Evolutionary conservation across 2,797 vertebrate genomes (phyloP).

Genomic region (Liparis tanakae): DNA sequence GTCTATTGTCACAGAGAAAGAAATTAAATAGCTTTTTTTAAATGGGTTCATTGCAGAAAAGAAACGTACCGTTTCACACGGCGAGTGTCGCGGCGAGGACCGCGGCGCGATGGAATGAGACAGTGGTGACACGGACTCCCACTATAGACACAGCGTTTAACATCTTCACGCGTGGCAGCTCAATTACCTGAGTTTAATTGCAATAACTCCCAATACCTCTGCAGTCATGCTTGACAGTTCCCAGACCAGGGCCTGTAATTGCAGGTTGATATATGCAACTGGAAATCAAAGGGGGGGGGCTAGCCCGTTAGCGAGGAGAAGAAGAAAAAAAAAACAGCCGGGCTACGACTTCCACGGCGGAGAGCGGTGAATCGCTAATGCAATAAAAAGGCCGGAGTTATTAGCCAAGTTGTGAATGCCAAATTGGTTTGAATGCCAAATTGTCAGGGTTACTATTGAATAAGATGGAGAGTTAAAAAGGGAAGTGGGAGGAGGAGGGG

Average conservation of each 20-base stretch:
- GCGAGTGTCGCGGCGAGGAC: slow-evolving; percentile 33
- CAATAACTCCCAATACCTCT: slow-evolving; percentile 85
- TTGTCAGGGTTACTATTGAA: slow-evolving; percentile 78
- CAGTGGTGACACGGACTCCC: slow-evolving; percentile 73
- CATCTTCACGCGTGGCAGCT: slow-evolving; percentile 83
- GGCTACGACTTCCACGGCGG: slow-evolving; percentile 73
- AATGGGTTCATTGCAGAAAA: slow-evolving; percentile 40
- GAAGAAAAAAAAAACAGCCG: slow-evolving; percentile 54
- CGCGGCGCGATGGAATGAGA: slow-evolving; percentile 73
- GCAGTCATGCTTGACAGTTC: slow-evolving; percentile 86
- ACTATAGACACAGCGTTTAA: slow-evolving; percentile 81
- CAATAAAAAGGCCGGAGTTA: slow-evolving; percentile 81
- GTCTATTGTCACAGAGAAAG: slow-evolving; percentile 33
- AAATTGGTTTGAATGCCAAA: slow-evolving; percentile 86
- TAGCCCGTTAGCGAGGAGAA: slow-evolving; percentile 54
- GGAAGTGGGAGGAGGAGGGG: slow-evolving; percentile 36
- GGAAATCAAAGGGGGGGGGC: slow-evolving; percentile 77
- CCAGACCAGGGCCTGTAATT: slow-evolving; percentile 86
- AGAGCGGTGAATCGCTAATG: slow-evolving; percentile 81
- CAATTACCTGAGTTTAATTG: slow-evolving; percentile 88
- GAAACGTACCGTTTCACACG: slow-evolving; percentile 51
- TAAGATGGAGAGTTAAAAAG: slow-evolving; percentile 70
- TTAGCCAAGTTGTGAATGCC: slow-evolving; percentile 81
- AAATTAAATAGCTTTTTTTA: slow-evolving; percentile 28
- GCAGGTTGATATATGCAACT: slow-evolving; percentile 85